phyloP scores from a whole-genome alignment of 1,140 invertebrate species.

The Choristoneura fumiferana region DNA sequence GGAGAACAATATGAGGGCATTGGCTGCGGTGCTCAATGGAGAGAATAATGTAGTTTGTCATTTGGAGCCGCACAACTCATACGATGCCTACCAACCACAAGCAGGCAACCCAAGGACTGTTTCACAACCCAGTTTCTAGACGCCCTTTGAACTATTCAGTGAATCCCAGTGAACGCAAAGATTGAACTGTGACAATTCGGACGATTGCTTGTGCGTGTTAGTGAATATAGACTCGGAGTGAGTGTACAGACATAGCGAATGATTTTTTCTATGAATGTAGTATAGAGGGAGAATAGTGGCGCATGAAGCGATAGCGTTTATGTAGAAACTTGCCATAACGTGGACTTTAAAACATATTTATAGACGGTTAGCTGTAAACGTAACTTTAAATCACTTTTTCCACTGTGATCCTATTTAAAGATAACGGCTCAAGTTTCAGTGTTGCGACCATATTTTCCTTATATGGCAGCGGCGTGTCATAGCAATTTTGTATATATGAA shows the following conservation, averaged over 20 bases:
- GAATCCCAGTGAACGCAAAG: conserved; percentile 1
- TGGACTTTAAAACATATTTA: conserved; percentile 70
- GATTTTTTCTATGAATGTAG: conserved; percentile 72
- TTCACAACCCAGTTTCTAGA: conserved; percentile 78
- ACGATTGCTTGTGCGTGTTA: conserved; percentile 26
- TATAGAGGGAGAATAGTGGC: conserved; percentile 55
- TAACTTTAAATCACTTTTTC: conserved; percentile 75
- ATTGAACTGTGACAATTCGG: neutral
- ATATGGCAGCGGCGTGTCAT: conserved; percentile 33
- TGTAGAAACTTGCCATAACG: conserved; percentile 73
- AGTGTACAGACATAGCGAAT: conserved; percentile 66
- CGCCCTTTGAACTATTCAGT: conserved; percentile 25
- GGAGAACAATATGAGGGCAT: conserved; percentile 81
- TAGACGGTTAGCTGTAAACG: conserved; percentile 51
- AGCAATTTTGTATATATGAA: conserved; percentile 64
- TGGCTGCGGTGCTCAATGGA: conserved; percentile 88
- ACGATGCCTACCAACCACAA: conserved; percentile 77
- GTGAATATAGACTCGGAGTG: conserved; percentile 26
- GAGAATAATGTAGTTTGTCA: conserved; percentile 90
- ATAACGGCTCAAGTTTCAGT: conserved; percentile 69
- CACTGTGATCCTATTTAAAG: conserved; percentile 77
- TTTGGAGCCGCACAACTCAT: conserved; percentile 82
- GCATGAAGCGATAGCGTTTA: conserved; percentile 63
- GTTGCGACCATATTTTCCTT: conserved; percentile 60
- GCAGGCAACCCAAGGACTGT: conserved; percentile 77